A percentile compares a stretch with the other conserved stretches of the same genome.
These are phyloP conservation scores for Cheilosia scutellata DNA, from an alignment of 2,888 invertebrate genomes.

Conservation along the genomic window DNA sequence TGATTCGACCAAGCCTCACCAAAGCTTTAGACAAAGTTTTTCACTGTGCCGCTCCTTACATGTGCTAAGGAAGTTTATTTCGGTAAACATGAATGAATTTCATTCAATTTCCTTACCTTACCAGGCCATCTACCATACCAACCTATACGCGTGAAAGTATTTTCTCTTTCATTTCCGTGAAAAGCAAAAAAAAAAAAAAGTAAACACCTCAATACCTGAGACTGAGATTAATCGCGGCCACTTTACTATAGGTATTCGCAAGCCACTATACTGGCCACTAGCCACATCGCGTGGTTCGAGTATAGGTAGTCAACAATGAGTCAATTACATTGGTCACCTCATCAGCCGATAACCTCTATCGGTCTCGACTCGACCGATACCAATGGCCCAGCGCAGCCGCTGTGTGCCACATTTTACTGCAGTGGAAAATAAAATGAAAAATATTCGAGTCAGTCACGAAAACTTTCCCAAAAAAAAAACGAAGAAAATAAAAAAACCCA, in stretches of 20 bases:
- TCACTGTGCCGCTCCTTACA: constrained; percentile 2
- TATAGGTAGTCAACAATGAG: constrained; percentile 41
- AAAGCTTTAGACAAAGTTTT: not conserved
- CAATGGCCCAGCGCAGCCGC: constrained; percentile 7
- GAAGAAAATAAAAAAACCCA: constrained; percentile 11
- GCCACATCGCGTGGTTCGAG: constrained; percentile 19
- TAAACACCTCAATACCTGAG: constrained; percentile 46
- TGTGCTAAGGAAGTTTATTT: not conserved
- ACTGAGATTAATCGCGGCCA: constrained; percentile 52
- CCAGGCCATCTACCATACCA: not conserved
- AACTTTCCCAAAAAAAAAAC: constrained; percentile 62
- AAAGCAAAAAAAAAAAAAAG: constrained; percentile 12
- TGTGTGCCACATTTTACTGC: constrained; percentile 48
- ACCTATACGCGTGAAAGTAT: constrained; percentile 48
- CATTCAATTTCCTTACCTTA: constrained; percentile 20
- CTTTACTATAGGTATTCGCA: constrained; percentile 2
- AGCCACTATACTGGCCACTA: not conserved
- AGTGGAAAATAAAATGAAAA: constrained; percentile 38
- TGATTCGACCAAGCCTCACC: too few species aligned
- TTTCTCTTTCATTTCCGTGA: constrained; percentile 71
- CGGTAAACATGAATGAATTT: constrained; percentile 46
- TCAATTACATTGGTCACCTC: constrained; percentile 58
- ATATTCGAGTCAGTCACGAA: constrained; percentile 38
- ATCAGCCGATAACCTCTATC: constrained; percentile 47
- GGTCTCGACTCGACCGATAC: constrained; percentile 7